Percentiles rank a stretch among this genome's conserved stretches.
These are phyloP conservation scores for Aphelinus atriplicis DNA, from an alignment of 1,140 invertebrate species.

Conservation along the genomic window DNA sequence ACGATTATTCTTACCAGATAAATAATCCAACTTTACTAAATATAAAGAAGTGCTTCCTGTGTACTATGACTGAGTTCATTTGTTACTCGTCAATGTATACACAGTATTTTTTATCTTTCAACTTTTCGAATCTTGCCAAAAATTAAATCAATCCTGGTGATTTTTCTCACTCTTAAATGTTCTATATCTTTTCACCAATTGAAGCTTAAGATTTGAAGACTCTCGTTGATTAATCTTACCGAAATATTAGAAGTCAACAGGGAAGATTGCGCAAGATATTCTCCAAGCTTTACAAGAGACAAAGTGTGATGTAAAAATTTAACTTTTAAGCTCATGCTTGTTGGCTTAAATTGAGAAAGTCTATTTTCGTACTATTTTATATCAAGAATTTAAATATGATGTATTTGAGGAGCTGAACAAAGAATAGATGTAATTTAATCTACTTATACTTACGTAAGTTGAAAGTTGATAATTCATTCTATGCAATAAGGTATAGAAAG, in stretches of 20 bases:
- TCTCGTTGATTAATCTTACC: background rate
- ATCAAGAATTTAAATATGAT: constrained; percentile 22
- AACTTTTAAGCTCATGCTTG: constrained; percentile 4
- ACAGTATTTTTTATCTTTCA: constrained; percentile 27
- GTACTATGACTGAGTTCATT: constrained; percentile 11
- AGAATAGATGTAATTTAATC: constrained; percentile 19
- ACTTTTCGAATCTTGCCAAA: background rate
- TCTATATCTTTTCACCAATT: constrained; percentile 5
- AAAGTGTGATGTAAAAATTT: constrained; percentile 18
- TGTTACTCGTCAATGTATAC: background rate
- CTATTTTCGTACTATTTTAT: constrained; percentile 39
- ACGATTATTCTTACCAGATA: constrained; percentile 24
- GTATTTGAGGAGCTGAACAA: background rate
- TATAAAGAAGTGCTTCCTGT: constrained; percentile 16
- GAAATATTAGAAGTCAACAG: background rate
- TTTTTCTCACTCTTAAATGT: background rate
- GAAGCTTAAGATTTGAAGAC: background rate
- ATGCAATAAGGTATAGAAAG: background rate
- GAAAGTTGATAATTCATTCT: constrained; percentile 3
- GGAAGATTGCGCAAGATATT: background rate
- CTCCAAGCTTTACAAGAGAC: constrained; percentile 6
- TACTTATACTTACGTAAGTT: background rate
- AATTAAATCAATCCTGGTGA: background rate
- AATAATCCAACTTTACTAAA: too few species aligned
- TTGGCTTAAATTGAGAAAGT: constrained; percentile 17